Percentiles rank a stretch among this genome's conserved stretches.
Conservation (phyloP, 2,888 invertebrate species). For the Hedya salicella region DNA sequence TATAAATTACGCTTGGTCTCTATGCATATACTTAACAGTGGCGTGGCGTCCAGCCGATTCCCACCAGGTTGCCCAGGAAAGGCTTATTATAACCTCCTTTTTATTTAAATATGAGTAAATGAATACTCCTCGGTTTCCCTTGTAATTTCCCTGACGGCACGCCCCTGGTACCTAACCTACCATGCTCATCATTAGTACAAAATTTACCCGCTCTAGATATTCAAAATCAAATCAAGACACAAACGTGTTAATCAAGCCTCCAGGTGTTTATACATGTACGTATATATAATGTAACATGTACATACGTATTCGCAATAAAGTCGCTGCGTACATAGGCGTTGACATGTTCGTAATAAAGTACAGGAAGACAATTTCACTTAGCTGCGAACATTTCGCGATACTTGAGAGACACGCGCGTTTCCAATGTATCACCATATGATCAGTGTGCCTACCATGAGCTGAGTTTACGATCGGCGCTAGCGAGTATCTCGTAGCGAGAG, state of each 20-base stretch:
- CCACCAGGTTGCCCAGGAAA: too few relatives aligned
- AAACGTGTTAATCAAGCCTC: background rate
- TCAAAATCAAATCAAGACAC: background rate
- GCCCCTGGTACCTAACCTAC: too few relatives aligned
- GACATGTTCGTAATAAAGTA: constrained; percentile 41
- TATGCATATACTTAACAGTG: too few relatives aligned
- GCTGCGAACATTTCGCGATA: constrained; percentile 36
- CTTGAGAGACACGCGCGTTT: constrained; percentile 21
- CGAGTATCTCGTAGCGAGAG: too few relatives aligned
- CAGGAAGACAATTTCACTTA: constrained; percentile 44
- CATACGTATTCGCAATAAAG: constrained; percentile 26
- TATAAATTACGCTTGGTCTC: too few relatives aligned
- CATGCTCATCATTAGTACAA: too few relatives aligned
- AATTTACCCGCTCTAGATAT: background rate
- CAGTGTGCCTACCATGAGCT: too few relatives aligned
- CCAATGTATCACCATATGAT: constrained; percentile 20
- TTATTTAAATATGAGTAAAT: too few relatives aligned
- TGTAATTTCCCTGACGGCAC: too few relatives aligned
- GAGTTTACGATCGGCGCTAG: background rate
- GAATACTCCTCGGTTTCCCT: too few relatives aligned
- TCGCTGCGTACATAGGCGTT: background rate
- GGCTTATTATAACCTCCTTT: too few relatives aligned
- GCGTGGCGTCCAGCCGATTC: too few relatives aligned
- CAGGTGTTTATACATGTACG: background rate
- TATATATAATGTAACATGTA: background rate